phyloP scores from a whole-genome alignment of 30 jellyfish, hydroid and myxozoan species.

The Turritopsis dohrnii region DNA sequence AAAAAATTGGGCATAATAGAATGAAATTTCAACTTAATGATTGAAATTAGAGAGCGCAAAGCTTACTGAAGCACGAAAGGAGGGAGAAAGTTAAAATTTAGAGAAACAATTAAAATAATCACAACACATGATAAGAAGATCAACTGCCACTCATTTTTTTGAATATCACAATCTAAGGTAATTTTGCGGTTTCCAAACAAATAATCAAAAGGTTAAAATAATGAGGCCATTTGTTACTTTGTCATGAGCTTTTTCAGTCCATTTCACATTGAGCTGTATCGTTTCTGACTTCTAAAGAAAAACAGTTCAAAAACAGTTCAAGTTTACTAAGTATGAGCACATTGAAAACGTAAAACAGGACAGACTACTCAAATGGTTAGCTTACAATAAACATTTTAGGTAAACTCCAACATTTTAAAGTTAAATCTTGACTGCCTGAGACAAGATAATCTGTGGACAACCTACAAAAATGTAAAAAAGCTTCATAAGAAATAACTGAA shows the following conservation, averaged over 20 bases:
- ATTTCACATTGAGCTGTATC: conserved; percentile 33
- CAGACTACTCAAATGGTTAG: neutral
- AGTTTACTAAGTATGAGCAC: neutral
- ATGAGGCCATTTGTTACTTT: conserved; percentile 28
- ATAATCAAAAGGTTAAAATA: neutral
- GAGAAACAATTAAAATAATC: too few species aligned
- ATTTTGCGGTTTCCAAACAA: neutral
- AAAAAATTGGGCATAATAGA: neutral
- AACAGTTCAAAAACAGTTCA: neutral
- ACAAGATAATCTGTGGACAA: conserved; percentile 47
- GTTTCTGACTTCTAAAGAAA: conserved; percentile 27
- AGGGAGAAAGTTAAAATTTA: too few species aligned
- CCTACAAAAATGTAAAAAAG: too few species aligned
- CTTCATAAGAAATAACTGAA: too few species aligned
- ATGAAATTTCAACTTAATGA: neutral
- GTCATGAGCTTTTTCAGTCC: conserved; percentile 76
- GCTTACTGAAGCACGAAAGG: too few species aligned
- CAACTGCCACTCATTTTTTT: too few species aligned
- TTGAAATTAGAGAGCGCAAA: neutral
- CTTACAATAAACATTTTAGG: conserved; percentile 56
- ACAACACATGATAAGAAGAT: too few species aligned
- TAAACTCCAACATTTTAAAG: conserved; percentile 64
- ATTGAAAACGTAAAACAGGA: too few species aligned
- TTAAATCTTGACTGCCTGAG: conserved; percentile 69
- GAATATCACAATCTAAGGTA: too few species aligned